phyloP scores from a whole-genome alignment of 2,797 vertebrate species.

The Tangara arthus region DNA sequence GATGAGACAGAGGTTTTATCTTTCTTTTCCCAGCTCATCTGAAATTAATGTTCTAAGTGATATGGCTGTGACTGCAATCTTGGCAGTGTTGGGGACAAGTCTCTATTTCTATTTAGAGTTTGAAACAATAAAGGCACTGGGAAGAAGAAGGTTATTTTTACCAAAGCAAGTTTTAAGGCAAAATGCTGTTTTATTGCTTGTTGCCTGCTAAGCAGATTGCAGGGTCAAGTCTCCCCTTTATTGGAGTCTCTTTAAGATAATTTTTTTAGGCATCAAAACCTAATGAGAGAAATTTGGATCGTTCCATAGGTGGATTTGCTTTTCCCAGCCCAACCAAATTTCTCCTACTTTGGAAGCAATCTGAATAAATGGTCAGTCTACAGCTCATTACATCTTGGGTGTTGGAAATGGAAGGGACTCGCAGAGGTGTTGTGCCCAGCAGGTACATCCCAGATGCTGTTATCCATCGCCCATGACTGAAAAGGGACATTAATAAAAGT shows the following conservation, averaged over 20 bases:
- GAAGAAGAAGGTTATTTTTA: not conserved
- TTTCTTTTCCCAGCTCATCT: not conserved
- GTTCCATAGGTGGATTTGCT: not conserved
- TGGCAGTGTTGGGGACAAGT: not conserved
- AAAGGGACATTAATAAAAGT: not conserved
- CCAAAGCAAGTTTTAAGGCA: not conserved
- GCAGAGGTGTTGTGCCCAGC: not conserved
- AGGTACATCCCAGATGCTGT: not conserved
- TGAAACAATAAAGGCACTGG: not conserved
- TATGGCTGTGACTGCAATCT: not conserved
- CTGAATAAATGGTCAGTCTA: not conserved
- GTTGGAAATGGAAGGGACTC: not conserved
- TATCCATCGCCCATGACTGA: not conserved
- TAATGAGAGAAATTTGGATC: not conserved
- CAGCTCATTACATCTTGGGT: not conserved
- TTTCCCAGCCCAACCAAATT: not conserved
- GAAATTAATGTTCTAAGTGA: constrained; percentile 1
- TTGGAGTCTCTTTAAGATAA: not conserved
- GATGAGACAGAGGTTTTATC: not conserved
- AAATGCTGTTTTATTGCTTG: not conserved
- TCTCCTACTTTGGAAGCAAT: not conserved
- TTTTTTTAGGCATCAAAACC: not conserved
- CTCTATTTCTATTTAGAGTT: not conserved
- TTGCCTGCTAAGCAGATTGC: not conserved
- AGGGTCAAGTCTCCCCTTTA: not conserved